phyloP scores from a whole-genome alignment of 2,113 vertebrate genomes.

The Platycercus adscitus region DNA sequence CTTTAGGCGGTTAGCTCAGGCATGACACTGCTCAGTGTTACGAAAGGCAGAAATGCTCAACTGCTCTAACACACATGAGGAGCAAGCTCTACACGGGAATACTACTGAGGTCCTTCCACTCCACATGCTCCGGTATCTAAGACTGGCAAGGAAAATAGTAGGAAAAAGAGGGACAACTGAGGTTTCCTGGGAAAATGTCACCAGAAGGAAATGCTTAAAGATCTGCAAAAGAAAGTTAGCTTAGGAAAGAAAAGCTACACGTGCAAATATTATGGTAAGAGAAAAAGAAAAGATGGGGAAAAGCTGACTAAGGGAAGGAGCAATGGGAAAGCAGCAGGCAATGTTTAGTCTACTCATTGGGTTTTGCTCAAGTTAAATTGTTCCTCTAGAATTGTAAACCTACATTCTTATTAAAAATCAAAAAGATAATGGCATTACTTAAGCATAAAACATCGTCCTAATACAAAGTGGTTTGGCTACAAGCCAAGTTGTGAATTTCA shows the following conservation, averaged over 20 bases:
- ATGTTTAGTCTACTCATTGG: not conserved
- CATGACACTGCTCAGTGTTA: not conserved
- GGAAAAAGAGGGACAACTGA: not conserved
- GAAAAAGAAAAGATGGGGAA: constrained; percentile 21
- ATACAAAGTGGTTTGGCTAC: not conserved
- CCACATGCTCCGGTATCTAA: constrained; percentile 35
- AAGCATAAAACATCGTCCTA: not conserved
- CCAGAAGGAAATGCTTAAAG: not conserved
- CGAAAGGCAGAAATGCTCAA: not conserved
- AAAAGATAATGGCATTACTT: not conserved
- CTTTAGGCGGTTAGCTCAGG: not conserved
- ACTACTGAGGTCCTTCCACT: not conserved
- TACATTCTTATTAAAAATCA: not conserved
- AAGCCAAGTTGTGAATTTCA: not conserved
- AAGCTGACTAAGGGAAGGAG: not conserved
- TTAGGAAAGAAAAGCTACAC: constrained; percentile 11
- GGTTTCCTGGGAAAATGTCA: not conserved
- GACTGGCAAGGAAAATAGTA: not conserved
- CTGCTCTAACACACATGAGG: not conserved
- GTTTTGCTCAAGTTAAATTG: not conserved
- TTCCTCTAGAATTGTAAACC: not conserved
- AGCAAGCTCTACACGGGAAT: not conserved
- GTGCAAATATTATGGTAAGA: not conserved
- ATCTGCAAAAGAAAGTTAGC: not conserved
- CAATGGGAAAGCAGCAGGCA: constrained; percentile 11